phyloP scores from a whole-genome alignment of 2,113 vertebrate species.

The Danionella cerebrum region DNA sequence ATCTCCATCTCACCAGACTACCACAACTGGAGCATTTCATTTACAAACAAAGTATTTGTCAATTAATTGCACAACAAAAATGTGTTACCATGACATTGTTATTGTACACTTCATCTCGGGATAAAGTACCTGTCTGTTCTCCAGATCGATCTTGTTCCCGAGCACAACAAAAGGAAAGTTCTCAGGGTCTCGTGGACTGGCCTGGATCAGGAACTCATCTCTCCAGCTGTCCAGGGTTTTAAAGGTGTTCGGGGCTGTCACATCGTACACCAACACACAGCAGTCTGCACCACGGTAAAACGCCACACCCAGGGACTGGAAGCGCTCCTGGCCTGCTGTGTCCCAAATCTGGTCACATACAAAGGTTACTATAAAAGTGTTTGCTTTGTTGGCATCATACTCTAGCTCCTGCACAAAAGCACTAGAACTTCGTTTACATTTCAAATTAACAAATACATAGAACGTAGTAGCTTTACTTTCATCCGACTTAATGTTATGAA shows the following conservation, averaged over 20 bases:
- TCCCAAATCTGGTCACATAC: constrained; percentile 48
- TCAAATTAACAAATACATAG: too few species aligned
- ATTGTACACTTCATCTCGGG: too few species aligned
- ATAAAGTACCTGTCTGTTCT: constrained; percentile 47
- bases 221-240: constrained; percentile 48
- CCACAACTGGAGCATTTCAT: too few species aligned
- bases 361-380: not conserved
- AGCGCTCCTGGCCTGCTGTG: constrained; percentile 45
- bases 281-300: constrained; percentile 47
- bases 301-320: constrained; percentile 45
- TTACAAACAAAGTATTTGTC: too few species aligned
- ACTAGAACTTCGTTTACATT: too few species aligned
- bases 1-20: too few species aligned
- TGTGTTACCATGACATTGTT: too few species aligned
- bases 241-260: constrained; percentile 42
- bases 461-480: too few species aligned
- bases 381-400: too few species aligned
- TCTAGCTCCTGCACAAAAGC: too few species aligned
- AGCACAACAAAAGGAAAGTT: constrained; percentile 51
- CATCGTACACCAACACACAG: constrained; percentile 47
- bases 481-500: too few species aligned
- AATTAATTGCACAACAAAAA: too few species aligned
- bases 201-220: constrained; percentile 49
- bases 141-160: constrained; percentile 48
- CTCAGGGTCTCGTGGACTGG: constrained; percentile 45